phyloP scores from a whole-genome alignment of 2,113 vertebrate species.

The Neodontobutis hainanensis region DNA sequence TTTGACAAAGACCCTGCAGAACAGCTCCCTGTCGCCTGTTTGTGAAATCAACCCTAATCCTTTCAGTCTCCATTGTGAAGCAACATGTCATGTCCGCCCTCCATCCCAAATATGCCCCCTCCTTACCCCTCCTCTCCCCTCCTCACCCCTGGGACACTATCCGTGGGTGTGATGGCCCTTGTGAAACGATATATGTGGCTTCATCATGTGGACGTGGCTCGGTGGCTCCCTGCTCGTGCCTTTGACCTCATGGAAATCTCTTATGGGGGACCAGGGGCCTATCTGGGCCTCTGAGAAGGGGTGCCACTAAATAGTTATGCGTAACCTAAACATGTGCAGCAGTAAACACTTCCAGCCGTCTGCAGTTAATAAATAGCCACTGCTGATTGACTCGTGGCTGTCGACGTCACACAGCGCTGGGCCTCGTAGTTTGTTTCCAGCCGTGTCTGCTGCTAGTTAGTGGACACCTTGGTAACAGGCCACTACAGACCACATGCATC shows the following conservation, averaged over 20 bases:
- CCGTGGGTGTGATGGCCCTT: slow-evolving; percentile 38
- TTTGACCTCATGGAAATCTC: slow-evolving; percentile 80
- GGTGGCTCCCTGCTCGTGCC: slow-evolving; percentile 42
- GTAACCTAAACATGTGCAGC: slow-evolving; percentile 60
- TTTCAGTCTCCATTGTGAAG: slow-evolving; percentile 33
- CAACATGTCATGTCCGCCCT: slow-evolving; percentile 9
- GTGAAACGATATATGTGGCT: slow-evolving; percentile 58
- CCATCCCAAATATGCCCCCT: slow-evolving; percentile 11
- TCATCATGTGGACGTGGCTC: slow-evolving; percentile 57
- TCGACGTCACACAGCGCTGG: slow-evolving; percentile 47
- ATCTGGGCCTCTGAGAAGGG: slow-evolving; percentile 22
- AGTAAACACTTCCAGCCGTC: slow-evolving; percentile 68
- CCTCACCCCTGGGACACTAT: slow-evolving; percentile 15
- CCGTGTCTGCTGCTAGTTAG: slow-evolving; percentile 52
- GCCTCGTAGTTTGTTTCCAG: slow-evolving; percentile 56
- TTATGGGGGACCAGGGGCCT: slow-evolving; percentile 26
- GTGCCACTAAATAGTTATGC: slow-evolving; percentile 48
- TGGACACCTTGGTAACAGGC: slow-evolving; percentile 41
- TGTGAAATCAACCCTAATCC: slow-evolving; percentile 20
- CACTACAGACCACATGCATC: slow-evolving; percentile 33
- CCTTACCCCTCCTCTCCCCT: background rate
- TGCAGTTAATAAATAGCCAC: slow-evolving; percentile 75
- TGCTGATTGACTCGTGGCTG: slow-evolving; percentile 66
- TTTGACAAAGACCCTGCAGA: too few relatives aligned
- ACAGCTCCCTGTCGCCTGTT: background rate